Evolutionary conservation across 2,113 vertebrate species (phyloP).

Genomic region (Pterocles burchelli): DNA sequence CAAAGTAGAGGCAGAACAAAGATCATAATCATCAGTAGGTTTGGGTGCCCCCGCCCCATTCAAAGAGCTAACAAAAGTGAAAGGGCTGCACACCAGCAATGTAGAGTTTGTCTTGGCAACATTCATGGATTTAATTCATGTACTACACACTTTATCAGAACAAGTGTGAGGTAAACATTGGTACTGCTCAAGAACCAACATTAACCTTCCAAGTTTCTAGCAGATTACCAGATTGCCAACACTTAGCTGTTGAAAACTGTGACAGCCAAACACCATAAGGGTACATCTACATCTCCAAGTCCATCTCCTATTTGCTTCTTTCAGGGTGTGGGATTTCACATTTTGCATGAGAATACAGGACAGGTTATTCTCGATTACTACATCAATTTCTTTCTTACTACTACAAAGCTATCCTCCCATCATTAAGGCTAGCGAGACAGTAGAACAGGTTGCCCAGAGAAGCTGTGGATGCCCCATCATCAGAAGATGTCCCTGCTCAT

Average conservation of each 20-base stretch:
- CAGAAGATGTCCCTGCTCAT: background rate
- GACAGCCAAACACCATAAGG: background rate
- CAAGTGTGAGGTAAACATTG: background rate
- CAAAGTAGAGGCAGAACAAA: background rate
- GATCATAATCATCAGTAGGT: rapidly evolving
- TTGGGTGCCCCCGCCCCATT: background rate
- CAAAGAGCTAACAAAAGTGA: background rate
- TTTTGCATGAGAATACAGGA: background rate
- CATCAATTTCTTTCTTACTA: background rate
- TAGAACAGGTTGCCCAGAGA: background rate
- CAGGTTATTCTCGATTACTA: background rate
- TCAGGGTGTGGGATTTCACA: background rate
- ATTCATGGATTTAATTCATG: background rate
- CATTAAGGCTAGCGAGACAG: background rate
- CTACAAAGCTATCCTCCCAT: background rate
- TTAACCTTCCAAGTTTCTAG: background rate
- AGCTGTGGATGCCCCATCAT: background rate
- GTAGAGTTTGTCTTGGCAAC: background rate
- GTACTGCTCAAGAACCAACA: background rate
- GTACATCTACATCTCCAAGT: background rate
- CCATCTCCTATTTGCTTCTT: background rate
- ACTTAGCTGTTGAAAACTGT: background rate
- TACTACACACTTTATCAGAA: background rate
- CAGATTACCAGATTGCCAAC: background rate
- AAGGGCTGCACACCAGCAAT: background rate